Percentiles rank a stretch among this genome's conserved stretches.
Conservation (phyloP, 2,113 vertebrate species). For the Eidolon helvum region DNA sequence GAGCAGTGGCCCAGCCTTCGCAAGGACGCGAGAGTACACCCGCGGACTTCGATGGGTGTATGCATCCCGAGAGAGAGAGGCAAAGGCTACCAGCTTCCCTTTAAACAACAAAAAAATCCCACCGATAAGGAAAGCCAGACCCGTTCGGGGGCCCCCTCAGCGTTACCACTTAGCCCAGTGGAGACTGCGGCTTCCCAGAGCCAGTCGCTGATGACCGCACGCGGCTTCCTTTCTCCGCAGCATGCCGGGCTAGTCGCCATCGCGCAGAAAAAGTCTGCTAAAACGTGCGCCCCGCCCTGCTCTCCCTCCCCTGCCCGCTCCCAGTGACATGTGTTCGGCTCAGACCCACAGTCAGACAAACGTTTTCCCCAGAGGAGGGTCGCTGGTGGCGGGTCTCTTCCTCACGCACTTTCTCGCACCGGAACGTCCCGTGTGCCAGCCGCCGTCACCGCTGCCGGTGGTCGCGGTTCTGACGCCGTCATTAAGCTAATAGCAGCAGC, state of each 20-base stretch:
- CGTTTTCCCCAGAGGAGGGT: neutral
- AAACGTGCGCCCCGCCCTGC: neutral
- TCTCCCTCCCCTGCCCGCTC: neutral
- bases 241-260: neutral
- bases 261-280: neutral
- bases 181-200: neutral
- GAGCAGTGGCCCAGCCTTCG: neutral
- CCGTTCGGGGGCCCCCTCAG: neutral
- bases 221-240: neutral
- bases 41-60: neutral
- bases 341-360: neutral
- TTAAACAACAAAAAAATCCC: neutral
- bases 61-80: neutral
- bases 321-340: constrained; percentile 1
- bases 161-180: neutral
- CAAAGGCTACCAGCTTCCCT: neutral
- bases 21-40: neutral
- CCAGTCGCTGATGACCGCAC: neutral
- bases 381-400: neutral
- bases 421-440: neutral
- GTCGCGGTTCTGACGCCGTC: neutral
- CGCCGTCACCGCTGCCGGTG: neutral
- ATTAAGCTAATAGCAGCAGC: neutral
- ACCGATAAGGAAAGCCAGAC: neutral
- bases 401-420: constrained; percentile 4